phyloP scores from a whole-genome alignment of 2,797 vertebrate genomes.

The Distichodus sexfasciatus region DNA sequence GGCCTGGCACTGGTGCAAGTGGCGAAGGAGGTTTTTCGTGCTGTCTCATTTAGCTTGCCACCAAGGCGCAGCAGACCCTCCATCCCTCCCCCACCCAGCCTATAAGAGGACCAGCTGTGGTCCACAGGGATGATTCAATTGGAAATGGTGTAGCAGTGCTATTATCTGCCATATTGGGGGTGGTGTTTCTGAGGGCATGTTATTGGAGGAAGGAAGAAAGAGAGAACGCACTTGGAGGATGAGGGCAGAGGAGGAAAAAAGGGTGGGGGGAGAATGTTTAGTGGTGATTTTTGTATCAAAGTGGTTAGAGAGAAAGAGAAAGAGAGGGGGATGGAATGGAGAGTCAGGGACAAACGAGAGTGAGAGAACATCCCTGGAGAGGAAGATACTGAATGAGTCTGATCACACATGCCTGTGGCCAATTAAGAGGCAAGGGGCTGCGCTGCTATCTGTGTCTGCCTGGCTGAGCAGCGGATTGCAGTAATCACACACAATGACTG shows the following conservation, averaged over 20 bases:
- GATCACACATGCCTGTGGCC: conserved; percentile 36
- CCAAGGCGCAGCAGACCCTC: background rate
- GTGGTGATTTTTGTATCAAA: too few relatives aligned
- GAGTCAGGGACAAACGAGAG: background rate
- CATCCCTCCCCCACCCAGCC: conserved; percentile 49
- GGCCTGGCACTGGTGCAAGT: background rate
- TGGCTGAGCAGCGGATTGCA: background rate
- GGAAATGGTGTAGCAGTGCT: conserved; percentile 63
- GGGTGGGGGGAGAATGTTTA: too few relatives aligned
- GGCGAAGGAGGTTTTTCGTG: conserved; percentile 37
- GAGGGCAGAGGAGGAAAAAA: background rate
- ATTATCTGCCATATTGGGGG: conserved; percentile 58
- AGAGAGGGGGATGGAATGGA: background rate
- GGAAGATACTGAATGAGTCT: conserved; percentile 26
- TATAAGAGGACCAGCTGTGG: conserved; percentile 77
- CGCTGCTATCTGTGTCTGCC: conserved; percentile 4
- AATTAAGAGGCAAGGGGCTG: conserved; percentile 59
- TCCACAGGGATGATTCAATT: conserved; percentile 69
- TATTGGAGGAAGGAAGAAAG: too few relatives aligned
- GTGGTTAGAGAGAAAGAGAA: background rate
- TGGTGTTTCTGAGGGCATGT: background rate
- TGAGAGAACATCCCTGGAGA: conserved; percentile 29
- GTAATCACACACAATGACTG: conserved; percentile 6
- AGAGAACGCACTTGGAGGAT: too few relatives aligned
- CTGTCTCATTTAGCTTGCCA: conserved; percentile 45